A percentile compares a stretch with the other conserved stretches of the same genome.
Conservation (phyloP, 2,113 vertebrate species). For the Eupsittula cactorum region DNA sequence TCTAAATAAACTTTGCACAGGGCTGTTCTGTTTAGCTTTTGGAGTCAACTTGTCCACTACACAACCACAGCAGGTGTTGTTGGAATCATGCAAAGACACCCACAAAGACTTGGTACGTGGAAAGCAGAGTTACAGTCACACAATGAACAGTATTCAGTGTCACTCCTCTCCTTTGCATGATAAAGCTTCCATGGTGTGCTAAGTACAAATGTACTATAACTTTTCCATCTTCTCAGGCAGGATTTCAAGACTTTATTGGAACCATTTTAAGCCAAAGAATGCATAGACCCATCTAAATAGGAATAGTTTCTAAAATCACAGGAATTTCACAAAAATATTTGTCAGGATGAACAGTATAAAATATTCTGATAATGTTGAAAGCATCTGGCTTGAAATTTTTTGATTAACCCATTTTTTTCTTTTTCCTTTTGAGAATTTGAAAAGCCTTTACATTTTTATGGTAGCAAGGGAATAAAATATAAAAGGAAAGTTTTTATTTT, state of each 20-base stretch:
- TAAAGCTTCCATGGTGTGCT: background rate
- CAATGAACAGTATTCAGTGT: background rate
- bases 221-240: background rate
- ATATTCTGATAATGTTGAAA: background rate
- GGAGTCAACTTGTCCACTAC: background rate
- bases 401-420: background rate
- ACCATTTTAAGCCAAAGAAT: background rate
- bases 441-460: background rate
- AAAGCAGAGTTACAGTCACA: background rate
- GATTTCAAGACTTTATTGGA: background rate
- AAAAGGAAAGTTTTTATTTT: background rate
- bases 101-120: background rate
- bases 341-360: background rate
- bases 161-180: background rate
- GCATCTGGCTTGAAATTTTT: background rate
- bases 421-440: background rate
- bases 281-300: background rate
- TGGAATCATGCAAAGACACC: fast-evolving
- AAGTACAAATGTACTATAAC: background rate
- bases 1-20: background rate
- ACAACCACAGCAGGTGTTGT: background rate
- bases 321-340: background rate
- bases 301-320: background rate
- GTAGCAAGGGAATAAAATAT: background rate
- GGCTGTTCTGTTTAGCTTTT: background rate